Evolutionary conservation across 2,113 vertebrate genomes (phyloP).

Genomic region (Nestor notabilis): DNA sequence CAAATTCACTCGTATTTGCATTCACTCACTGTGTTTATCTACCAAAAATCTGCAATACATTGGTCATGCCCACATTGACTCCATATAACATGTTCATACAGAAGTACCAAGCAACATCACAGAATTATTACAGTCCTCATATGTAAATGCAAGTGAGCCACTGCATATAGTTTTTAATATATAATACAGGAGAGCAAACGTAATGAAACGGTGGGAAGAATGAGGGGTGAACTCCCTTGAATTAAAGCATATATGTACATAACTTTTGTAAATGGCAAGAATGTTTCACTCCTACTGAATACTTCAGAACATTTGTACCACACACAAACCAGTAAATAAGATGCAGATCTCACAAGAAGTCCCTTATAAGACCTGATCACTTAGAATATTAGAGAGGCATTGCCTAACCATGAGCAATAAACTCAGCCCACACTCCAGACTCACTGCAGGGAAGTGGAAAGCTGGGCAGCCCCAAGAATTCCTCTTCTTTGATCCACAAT

Average conservation of each 20-base stretch:
- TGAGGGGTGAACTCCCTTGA: constrained; percentile 35
- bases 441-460: not conserved
- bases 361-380: not conserved
- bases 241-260: not conserved
- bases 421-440: not conserved
- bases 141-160: constrained; percentile 56
- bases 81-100: constrained; percentile 50
- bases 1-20: constrained; percentile 30
- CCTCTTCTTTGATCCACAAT: constrained; percentile 47
- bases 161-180: constrained; percentile 21
- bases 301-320: not conserved
- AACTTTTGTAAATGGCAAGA: not conserved
- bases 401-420: not conserved
- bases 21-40: constrained; percentile 39
- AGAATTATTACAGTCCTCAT: constrained; percentile 15
- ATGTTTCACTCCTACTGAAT: constrained; percentile 7
- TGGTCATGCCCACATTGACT: constrained; percentile 33
- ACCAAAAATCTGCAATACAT: constrained; percentile 10
- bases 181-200: not conserved
- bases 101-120: constrained; percentile 37
- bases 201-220: constrained; percentile 52
- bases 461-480: constrained; percentile 10
- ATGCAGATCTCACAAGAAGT: constrained; percentile 3
- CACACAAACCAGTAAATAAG: not conserved
- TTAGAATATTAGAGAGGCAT: not conserved